Conservation (phyloP, 1,140 invertebrate genomes). For the Zaprionus vittiger region DNA sequence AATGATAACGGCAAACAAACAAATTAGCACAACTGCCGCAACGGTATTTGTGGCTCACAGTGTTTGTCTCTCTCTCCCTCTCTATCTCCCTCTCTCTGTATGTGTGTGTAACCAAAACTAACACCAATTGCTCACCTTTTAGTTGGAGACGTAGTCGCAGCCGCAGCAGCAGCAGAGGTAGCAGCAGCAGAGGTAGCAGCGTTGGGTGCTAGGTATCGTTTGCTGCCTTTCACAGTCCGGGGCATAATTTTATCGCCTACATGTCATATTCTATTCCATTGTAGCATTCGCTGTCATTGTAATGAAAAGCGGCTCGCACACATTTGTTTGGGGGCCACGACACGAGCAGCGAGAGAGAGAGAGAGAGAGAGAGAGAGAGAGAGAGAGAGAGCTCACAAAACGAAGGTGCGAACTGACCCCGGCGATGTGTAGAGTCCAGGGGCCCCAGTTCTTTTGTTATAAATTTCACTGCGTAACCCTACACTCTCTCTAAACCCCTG, state of each 20-base stretch:
- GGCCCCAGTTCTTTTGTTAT: constrained; percentile 48
- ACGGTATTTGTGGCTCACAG: constrained; percentile 71
- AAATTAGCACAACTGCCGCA: constrained; percentile 82
- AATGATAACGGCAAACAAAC: constrained; percentile 82
- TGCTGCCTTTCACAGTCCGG: constrained; percentile 19
- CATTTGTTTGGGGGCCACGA: constrained; percentile 61
- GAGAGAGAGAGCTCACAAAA: constrained; percentile 54
- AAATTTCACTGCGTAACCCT: constrained; percentile 43
- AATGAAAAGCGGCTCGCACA: constrained; percentile 69
- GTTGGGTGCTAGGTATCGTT: no score
- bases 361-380: constrained; percentile 56
- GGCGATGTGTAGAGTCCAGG: constrained; percentile 16
- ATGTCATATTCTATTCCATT: constrained; percentile 82
- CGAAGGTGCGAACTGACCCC: constrained; percentile 79
- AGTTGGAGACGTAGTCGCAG: constrained; percentile 36
- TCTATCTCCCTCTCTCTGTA: constrained; percentile 21
- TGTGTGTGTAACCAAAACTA: constrained; percentile 46
- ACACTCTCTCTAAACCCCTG: neutral
- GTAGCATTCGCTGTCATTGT: constrained; percentile 81
- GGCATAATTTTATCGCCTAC: constrained; percentile 81
- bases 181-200: no score
- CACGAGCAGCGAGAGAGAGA: constrained; percentile 57
- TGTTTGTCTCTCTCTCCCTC: neutral
- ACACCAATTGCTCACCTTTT: constrained; percentile 52
- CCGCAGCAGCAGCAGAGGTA: neutral